Conservation (phyloP, 2,888 invertebrate species). For the Allophyes oxyacanthae region DNA sequence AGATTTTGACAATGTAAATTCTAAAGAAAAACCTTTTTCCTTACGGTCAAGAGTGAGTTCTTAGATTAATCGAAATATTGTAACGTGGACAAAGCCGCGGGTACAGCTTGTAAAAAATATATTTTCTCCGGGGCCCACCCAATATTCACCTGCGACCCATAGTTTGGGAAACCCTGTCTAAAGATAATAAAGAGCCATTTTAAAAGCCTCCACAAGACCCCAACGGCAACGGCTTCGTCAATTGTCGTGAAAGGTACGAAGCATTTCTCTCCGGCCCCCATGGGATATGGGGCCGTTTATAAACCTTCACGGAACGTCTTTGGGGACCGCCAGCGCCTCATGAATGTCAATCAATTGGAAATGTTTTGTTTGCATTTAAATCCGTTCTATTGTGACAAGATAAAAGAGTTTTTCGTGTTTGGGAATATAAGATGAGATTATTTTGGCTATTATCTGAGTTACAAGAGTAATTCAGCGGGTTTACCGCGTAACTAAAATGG, state of each 20-base stretch:
- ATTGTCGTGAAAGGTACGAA: constrained; percentile 26
- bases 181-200: constrained; percentile 38
- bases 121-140: too few relatives aligned
- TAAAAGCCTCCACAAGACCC: constrained; percentile 26
- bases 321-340: constrained; percentile 29
- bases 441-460: too few relatives aligned
- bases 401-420: background rate
- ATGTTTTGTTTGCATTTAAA: constrained; percentile 36
- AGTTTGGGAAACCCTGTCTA: background rate
- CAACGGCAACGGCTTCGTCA: constrained; percentile 16
- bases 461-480: too few relatives aligned
- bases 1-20: too few relatives aligned
- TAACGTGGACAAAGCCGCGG: too few relatives aligned
- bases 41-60: too few relatives aligned
- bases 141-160: too few relatives aligned
- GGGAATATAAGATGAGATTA: background rate
- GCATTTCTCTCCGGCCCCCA: constrained; percentile 32
- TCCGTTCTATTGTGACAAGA: constrained; percentile 18
- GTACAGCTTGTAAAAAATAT: too few relatives aligned
- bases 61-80: too few relatives aligned
- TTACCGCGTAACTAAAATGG: too few relatives aligned
- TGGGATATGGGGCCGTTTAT: constrained; percentile 43
- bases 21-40: too few relatives aligned
- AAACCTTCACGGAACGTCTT: constrained; percentile 34
- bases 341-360: constrained; percentile 56